Percentiles rank a stretch among this genome's conserved stretches.
phyloP scores from a whole-genome alignment of 2,888 invertebrate genomes.

The Rhagophthalmus giganteus region DNA sequence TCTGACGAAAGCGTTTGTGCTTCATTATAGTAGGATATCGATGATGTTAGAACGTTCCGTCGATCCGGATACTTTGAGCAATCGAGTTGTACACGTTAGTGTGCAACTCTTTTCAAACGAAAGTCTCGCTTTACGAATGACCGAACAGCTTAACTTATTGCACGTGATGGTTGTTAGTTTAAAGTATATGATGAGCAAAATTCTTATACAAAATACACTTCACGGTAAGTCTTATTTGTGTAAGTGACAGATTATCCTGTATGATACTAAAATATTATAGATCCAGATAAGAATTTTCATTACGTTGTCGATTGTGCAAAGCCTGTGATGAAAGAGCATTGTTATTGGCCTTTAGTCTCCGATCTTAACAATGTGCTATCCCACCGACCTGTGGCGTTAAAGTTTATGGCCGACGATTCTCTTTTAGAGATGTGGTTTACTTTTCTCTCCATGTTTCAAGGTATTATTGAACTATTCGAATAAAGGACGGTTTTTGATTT shows the following conservation, averaged over 20 bases:
- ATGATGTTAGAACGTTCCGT: conserved; percentile 83
- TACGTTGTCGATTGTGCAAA: conserved; percentile 90
- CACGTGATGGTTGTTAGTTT: conserved; percentile 92
- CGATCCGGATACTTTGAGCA: conserved; percentile 90
- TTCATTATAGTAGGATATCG: conserved; percentile 94
- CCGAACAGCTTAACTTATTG: conserved; percentile 83
- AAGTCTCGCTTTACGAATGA: conserved; percentile 86
- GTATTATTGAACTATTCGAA: conserved; percentile 53
- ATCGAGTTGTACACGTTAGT: conserved; percentile 96
- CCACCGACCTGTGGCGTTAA: conserved; percentile 86
- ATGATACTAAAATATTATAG: too few species aligned
- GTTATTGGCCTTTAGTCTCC: conserved; percentile 97
- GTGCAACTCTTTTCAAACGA: conserved; percentile 96
- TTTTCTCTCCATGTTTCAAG: conserved; percentile 93
- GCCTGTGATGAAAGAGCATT: conserved; percentile 95
- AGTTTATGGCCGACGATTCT: conserved; percentile 85
- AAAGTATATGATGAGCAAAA: conserved; percentile 91
- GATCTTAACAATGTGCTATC: conserved; percentile 96
- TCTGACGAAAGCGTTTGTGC: conserved; percentile 90
- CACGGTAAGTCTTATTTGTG: too few species aligned
- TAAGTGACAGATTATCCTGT: too few species aligned
- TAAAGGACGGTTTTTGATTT: conserved; percentile 7
- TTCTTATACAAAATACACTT: conserved; percentile 82
- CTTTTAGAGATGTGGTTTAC: conserved; percentile 96
- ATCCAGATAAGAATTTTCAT: conserved; percentile 79